These are phyloP conservation scores for Anniella stebbinsi DNA, from an alignment of 2,797 vertebrate genomes.

Conservation along the genomic window DNA sequence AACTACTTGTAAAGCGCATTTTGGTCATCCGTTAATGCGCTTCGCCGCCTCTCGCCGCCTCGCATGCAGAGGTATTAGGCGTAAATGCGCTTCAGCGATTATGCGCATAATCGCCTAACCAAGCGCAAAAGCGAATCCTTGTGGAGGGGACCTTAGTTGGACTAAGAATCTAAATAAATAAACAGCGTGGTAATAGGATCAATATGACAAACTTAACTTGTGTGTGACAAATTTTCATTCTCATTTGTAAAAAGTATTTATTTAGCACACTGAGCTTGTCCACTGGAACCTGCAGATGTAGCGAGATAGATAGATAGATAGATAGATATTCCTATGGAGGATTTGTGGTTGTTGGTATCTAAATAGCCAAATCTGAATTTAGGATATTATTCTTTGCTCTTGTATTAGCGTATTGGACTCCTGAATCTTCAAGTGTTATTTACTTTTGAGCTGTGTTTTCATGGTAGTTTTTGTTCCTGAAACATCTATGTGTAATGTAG, in stretches of 20 bases:
- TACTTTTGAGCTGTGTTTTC: neutral
- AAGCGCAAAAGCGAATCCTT: too few relatives aligned
- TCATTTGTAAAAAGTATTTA: neutral
- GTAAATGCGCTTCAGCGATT: too few relatives aligned
- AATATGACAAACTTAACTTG: neutral
- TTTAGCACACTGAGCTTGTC: neutral
- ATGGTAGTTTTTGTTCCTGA: too few relatives aligned
- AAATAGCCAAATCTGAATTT: neutral
- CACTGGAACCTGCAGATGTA: neutral
- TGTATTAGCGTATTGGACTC: neutral
- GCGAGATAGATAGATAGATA: neutral
- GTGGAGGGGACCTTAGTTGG: too few relatives aligned
- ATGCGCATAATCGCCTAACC: too few relatives aligned
- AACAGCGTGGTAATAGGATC: neutral
- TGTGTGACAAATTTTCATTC: neutral
- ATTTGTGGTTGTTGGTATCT: neutral
- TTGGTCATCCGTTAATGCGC: too few relatives aligned
- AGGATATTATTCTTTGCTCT: neutral
- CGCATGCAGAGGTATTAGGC: too few relatives aligned
- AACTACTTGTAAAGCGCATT: too few relatives aligned
- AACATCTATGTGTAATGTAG: too few relatives aligned
- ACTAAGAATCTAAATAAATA: neutral
- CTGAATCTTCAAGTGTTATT: neutral
- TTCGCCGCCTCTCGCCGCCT: too few relatives aligned
- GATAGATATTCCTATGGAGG: neutral